These are phyloP conservation scores for Deilephila elpenor DNA, from an alignment of 2,888 invertebrate genomes.

Conservation along the genomic window DNA sequence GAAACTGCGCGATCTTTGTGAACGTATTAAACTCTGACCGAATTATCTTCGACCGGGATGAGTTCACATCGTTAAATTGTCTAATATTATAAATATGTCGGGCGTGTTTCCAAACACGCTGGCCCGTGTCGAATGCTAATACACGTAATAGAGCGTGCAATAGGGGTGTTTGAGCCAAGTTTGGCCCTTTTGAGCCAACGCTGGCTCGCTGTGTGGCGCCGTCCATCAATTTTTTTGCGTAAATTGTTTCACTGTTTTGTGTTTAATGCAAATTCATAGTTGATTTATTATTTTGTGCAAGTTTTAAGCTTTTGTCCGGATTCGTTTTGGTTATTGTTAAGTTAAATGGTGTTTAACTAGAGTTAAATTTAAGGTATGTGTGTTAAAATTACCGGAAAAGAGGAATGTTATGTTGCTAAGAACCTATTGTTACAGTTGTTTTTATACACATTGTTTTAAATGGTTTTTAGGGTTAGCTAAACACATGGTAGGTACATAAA, in stretches of 20 bases:
- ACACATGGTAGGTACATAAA: no score
- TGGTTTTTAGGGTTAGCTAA: no score
- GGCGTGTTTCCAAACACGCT: conserved; percentile 79
- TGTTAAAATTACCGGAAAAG: conserved; percentile 11
- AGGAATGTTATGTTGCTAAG: not conserved
- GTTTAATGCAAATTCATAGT: conserved; percentile 39
- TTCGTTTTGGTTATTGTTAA: conserved; percentile 19
- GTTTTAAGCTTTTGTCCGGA: conserved; percentile 32
- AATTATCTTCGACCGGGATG: conserved; percentile 69
- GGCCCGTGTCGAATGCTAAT: conserved; percentile 75
- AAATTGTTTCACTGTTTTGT: conserved; percentile 50
- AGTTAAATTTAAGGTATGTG: conserved; percentile 23
- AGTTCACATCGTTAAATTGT: conserved; percentile 83
- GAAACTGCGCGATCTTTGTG: conserved; percentile 76
- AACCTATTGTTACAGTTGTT: no score
- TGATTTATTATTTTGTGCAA: conserved; percentile 50
- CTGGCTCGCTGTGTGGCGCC: conserved; percentile 55
- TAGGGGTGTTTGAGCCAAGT: conserved; percentile 52
- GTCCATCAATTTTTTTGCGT: conserved; percentile 52
- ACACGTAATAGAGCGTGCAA: conserved; percentile 70
- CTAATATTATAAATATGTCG: conserved; percentile 80
- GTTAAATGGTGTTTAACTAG: conserved; percentile 24
- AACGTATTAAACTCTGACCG: conserved; percentile 83
- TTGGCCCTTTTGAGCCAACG: conserved; percentile 41
- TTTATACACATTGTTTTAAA: no score